phyloP scores from a whole-genome alignment of 2,113 vertebrate species.

The Panthera uncia region DNA sequence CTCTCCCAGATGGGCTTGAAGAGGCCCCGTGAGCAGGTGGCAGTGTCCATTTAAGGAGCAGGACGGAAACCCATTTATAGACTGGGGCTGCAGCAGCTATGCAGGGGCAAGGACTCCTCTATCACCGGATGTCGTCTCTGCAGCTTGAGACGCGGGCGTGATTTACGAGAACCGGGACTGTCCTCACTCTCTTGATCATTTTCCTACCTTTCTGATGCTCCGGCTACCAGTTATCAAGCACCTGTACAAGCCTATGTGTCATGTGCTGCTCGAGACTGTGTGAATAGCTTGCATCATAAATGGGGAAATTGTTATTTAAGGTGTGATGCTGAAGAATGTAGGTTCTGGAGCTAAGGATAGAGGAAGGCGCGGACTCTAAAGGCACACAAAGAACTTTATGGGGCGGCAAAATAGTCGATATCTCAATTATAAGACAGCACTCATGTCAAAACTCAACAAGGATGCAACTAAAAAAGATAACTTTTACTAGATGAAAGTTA shows the following conservation, averaged over 20 bases:
- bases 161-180: accelerated
- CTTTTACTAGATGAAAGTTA: neutral
- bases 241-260: neutral
- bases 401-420: accelerated
- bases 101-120: neutral
- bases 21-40: accelerated
- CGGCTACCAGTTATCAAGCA: too few species aligned
- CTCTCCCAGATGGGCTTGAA: accelerated
- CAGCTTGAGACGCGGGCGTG: accelerated
- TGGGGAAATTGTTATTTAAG: neutral
- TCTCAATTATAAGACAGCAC: neutral
- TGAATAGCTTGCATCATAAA: accelerated
- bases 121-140: accelerated
- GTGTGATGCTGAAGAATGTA: neutral
- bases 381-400: neutral
- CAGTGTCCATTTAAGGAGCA: neutral
- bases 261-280: accelerated
- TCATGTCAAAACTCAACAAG: neutral
- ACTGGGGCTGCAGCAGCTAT: accelerated
- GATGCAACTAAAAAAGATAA: neutral
- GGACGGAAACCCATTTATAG: neutral
- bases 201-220: accelerated
- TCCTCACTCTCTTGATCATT: accelerated
- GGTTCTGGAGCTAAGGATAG: accelerated
- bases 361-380: neutral